A percentile compares a stretch with the other conserved stretches of the same genome.
These are phyloP conservation scores for Oncorhynchus gorbuscha DNA, from an alignment of 2,113 vertebrate species.

Conservation along the genomic window DNA sequence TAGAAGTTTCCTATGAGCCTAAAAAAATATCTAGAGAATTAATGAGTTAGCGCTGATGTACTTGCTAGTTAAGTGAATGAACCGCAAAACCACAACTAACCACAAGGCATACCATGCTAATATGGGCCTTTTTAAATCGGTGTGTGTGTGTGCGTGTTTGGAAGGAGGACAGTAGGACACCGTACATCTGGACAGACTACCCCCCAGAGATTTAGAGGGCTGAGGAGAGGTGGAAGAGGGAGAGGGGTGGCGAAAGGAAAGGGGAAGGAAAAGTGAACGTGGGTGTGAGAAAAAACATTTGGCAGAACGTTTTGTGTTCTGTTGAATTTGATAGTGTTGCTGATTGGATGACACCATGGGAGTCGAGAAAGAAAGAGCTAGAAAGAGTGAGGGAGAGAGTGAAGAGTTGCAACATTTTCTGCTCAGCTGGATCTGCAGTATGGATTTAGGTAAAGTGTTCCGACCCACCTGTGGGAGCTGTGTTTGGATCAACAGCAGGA, in stretches of 20 bases:
- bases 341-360: neutral
- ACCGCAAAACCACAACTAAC: no score
- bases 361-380: neutral
- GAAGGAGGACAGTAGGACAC: neutral
- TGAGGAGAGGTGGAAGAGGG: neutral
- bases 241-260: neutral
- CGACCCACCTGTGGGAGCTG: constrained; percentile 2
- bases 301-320: neutral
- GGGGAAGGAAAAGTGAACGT: no score
- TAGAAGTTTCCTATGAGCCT: no score
- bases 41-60: no score
- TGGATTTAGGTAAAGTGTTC: constrained; percentile 9
- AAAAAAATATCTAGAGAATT: no score
- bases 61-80: no score
- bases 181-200: neutral
- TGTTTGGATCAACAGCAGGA: constrained; percentile 29
- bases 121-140: no score
- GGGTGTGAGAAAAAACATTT: neutral
- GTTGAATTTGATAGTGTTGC: neutral
- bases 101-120: no score
- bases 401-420: neutral
- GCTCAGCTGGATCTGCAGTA: constrained; percentile 16
- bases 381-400: neutral
- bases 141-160: neutral
- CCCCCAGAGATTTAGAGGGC: neutral